A percentile compares a stretch with the other conserved stretches of the same genome.
Evolutionary conservation across 2,113 vertebrate genomes (phyloP).

Genomic region (Antennarius striatus): DNA sequence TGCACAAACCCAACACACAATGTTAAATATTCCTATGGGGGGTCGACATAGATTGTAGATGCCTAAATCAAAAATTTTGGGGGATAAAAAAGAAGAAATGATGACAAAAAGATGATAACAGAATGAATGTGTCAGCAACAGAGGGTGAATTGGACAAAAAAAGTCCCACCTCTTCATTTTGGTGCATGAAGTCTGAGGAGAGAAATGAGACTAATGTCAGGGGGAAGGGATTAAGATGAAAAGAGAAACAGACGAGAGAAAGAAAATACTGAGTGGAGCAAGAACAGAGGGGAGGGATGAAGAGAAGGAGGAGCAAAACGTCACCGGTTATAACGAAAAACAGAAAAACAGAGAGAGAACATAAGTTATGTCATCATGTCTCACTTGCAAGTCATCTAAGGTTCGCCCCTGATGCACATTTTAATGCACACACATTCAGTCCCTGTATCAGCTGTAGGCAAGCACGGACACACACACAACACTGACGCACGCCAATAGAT

Average conservation of each 20-base stretch:
- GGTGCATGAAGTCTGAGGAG: not conserved
- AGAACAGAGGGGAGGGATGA: conserved; percentile 20
- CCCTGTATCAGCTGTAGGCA: conserved; percentile 1
- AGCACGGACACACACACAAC: too few species aligned
- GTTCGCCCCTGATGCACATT: conserved; percentile 57
- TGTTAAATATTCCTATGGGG: not conserved
- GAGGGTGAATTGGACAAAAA: not conserved
- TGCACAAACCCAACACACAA: not conserved
- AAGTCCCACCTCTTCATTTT: not conserved
- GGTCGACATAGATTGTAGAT: not conserved
- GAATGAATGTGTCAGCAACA: conserved; percentile 18
- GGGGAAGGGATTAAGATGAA: conserved; percentile 28
- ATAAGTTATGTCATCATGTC: conserved; percentile 32
- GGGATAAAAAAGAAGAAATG: too few species aligned
- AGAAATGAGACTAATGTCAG: not conserved
- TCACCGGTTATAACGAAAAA: conserved; percentile 22
- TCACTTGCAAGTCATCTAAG: conserved; percentile 55
- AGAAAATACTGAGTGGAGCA: conserved; percentile 36
- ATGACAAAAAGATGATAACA: conserved; percentile 17
- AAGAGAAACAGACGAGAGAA: conserved; percentile 20
- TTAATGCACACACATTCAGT: not conserved
- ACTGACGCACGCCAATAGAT: not conserved
- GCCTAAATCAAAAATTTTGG: conserved; percentile 1
- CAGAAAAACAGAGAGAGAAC: not conserved
- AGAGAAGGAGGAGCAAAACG: conserved; percentile 6